phyloP scores from a whole-genome alignment of 2,797 vertebrate species.

The Onychomys torridus region DNA sequence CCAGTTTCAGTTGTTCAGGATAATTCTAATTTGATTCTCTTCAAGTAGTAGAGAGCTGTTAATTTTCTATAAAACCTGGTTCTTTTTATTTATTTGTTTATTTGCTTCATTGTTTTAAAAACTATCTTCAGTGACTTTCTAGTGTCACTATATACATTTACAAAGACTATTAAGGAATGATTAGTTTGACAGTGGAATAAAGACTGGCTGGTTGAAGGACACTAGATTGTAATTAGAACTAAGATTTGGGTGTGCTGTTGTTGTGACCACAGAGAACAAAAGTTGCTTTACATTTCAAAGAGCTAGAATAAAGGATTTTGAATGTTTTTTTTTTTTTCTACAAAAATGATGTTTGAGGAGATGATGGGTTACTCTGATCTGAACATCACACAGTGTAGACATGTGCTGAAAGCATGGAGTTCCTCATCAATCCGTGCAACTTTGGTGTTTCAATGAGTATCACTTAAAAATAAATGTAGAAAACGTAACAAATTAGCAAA shows the following conservation, averaged over 20 bases:
- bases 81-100: background rate
- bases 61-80: background rate
- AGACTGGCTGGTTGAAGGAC: background rate
- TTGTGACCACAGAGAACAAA: background rate
- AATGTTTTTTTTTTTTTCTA: background rate
- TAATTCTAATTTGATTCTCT: background rate
- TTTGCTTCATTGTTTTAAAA: background rate
- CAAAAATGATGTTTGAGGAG: background rate
- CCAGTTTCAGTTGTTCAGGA: background rate
- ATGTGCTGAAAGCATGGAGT: background rate
- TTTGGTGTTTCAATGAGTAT: background rate
- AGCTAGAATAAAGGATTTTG: background rate
- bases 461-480: background rate
- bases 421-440: background rate
- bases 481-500: background rate
- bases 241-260: background rate
- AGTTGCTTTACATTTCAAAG: background rate
- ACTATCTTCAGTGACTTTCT: background rate
- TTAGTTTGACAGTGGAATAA: background rate
- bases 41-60: background rate
- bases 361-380: background rate
- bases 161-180: background rate
- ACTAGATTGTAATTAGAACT: background rate
- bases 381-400: background rate
- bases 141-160: background rate